phyloP scores from a whole-genome alignment of 2,797 vertebrate genomes.

The Rhabdomys pumilio region DNA sequence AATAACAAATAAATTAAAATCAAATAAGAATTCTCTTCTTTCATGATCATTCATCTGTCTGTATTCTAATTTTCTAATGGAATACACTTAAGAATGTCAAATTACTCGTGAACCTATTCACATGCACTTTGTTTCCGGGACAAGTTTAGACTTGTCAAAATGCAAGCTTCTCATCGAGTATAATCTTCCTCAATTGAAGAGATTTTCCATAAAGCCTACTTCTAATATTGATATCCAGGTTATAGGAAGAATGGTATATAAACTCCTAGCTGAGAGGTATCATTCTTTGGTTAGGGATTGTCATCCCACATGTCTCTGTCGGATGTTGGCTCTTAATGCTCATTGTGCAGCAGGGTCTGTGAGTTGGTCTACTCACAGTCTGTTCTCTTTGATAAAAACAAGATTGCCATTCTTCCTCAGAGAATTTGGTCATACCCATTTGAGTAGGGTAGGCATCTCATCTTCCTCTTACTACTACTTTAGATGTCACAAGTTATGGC shows the following conservation, averaged over 20 bases:
- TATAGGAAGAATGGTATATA: not conserved
- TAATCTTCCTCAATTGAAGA: not conserved
- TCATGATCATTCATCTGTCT: not conserved
- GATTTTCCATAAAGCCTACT: not conserved
- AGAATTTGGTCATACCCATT: not conserved
- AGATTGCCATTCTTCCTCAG: not conserved
- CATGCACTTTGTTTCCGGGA: not conserved
- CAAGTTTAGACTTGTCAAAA: slow-evolving; percentile 1
- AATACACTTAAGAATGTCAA: not conserved
- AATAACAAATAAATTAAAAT: not conserved
- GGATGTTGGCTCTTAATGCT: not conserved
- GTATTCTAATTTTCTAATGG: not conserved
- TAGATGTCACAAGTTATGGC: not conserved
- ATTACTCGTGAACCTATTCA: not conserved
- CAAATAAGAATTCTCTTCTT: not conserved
- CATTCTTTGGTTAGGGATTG: not conserved
- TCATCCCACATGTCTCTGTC: not conserved
- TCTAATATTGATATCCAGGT: not conserved
- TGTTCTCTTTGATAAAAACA: not conserved
- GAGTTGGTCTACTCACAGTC: not conserved
- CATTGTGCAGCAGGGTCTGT: not conserved
- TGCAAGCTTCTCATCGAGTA: not conserved
- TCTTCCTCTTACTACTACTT: not conserved
- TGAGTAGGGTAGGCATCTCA: not conserved
- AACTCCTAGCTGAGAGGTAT: not conserved